Conservation (phyloP, 2,797 vertebrate species). For the Saxicola maurus region DNA sequence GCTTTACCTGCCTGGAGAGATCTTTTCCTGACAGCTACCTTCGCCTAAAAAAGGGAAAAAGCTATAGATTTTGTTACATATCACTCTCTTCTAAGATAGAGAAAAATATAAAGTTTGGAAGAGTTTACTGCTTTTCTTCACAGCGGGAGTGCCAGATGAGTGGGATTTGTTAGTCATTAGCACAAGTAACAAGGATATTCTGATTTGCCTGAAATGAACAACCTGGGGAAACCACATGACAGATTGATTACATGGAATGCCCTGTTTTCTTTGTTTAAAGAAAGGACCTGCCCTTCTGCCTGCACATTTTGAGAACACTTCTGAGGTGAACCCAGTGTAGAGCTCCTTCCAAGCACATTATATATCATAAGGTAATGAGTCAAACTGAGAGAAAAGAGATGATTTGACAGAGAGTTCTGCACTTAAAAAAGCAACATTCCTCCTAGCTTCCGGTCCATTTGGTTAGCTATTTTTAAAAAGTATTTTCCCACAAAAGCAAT, state of each 20-base stretch:
- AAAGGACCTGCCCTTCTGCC: background rate
- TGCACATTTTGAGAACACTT: background rate
- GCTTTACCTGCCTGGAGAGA: background rate
- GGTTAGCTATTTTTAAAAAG: background rate
- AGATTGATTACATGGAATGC: background rate
- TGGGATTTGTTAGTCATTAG: background rate
- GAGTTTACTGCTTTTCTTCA: background rate
- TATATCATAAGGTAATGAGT: background rate
- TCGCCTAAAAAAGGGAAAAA: background rate
- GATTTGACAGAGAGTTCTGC: background rate
- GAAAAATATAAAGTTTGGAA: background rate
- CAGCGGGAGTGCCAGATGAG: background rate
- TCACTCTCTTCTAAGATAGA: background rate
- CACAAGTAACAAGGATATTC: background rate
- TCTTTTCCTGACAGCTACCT: background rate
- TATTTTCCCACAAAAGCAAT: background rate
- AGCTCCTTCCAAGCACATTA: background rate
- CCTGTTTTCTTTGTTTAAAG: background rate
- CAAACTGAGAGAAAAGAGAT: constrained; percentile 32
- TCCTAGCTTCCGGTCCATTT: background rate
- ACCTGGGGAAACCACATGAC: background rate
- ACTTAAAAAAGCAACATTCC: background rate
- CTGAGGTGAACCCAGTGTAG: background rate
- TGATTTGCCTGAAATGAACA: background rate
- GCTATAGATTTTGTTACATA: background rate